Evolutionary conservation across 2,888 invertebrate species (phyloP).

Genomic region (Plebejus argus): DNA sequence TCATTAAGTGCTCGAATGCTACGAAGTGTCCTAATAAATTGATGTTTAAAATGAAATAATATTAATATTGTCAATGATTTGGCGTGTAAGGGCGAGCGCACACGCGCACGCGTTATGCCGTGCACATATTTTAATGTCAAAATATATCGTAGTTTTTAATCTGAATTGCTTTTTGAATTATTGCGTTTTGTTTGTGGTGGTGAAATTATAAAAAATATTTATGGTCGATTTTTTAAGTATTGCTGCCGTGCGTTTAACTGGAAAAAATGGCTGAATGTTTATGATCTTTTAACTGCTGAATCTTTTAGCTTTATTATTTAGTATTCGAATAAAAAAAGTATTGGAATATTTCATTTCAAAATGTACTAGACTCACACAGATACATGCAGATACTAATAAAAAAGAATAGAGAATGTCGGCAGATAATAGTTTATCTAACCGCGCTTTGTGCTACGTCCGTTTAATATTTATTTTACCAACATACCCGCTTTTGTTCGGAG

Average conservation of each 20-base stretch:
- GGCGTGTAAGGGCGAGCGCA: slow-evolving; percentile 21
- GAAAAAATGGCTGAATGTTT: not conserved
- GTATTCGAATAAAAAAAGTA: too few relatives aligned
- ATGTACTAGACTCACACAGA: not conserved
- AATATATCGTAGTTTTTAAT: slow-evolving; percentile 28
- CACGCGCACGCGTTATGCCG: slow-evolving; percentile 18
- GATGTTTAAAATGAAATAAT: slow-evolving; percentile 20
- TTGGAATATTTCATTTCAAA: not conserved
- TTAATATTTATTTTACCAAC: slow-evolving; percentile 30
- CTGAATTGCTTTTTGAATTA: slow-evolving; percentile 28
- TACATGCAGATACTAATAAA: not conserved
- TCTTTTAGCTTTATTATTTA: too few relatives aligned
- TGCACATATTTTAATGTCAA: slow-evolving; percentile 29
- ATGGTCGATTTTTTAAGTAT: not conserved
- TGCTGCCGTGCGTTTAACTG: not conserved
- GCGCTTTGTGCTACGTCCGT: slow-evolving; percentile 21
- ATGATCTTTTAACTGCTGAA: not conserved
- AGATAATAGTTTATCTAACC: slow-evolving; percentile 6
- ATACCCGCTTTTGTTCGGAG: slow-evolving; percentile 8
- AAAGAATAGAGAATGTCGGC: slow-evolving; percentile 3
- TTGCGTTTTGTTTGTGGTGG: slow-evolving; percentile 8
- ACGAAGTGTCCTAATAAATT: not conserved
- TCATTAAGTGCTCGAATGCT: not conserved
- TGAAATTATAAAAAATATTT: slow-evolving; percentile 13
- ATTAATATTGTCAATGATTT: slow-evolving; percentile 25